A percentile compares a stretch with the other conserved stretches of the same genome.
phyloP scores from a whole-genome alignment of 1,140 invertebrate species.

The Babylonia areolata region DNA sequence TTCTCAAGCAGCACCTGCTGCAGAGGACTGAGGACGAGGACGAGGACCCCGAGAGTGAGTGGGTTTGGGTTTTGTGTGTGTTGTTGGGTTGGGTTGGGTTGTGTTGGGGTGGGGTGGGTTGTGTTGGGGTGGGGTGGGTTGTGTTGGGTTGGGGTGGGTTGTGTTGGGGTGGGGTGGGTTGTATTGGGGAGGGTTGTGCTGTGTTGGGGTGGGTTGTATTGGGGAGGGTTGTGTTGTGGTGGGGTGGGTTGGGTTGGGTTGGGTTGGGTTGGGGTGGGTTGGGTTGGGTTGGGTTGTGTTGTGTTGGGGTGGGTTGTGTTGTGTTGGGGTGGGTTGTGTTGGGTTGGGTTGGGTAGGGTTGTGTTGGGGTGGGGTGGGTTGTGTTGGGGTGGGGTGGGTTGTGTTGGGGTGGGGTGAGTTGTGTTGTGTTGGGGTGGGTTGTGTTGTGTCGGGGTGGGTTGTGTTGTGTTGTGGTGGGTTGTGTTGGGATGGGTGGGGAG shows the following conservation, averaged over 20 bases:
- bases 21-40: constrained; percentile 42
- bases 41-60: constrained; percentile 56
- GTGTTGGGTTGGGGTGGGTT: too few relatives aligned
- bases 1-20: constrained; percentile 49
- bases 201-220: background rate
- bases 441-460: background rate
- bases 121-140: too few relatives aligned
- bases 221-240: background rate
- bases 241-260: background rate
- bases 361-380: background rate
- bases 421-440: background rate
- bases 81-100: too few relatives aligned
- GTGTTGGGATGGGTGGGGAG: background rate
- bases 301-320: background rate
- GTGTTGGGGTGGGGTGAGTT: background rate
- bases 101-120: too few relatives aligned
- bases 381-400: background rate
- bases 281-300: background rate
- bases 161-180: too few relatives aligned
- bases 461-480: background rate
- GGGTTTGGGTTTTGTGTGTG: constrained; percentile 45
- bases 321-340: background rate
- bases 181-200: too few relatives aligned
- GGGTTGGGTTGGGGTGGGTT: background rate
- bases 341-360: background rate